phyloP scores from a whole-genome alignment of 2,797 vertebrate species.

The Pogoniulus pusillus region DNA sequence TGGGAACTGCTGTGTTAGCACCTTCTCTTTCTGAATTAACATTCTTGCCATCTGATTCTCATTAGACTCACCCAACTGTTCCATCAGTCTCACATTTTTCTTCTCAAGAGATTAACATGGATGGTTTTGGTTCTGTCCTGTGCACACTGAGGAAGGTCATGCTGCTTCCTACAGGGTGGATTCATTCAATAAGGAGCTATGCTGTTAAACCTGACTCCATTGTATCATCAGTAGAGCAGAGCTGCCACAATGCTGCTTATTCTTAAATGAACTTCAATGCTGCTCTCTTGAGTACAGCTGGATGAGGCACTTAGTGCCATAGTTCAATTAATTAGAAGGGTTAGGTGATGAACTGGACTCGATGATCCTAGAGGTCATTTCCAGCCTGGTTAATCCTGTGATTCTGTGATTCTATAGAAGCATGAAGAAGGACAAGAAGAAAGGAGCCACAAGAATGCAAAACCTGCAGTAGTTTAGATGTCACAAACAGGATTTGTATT shows the following conservation, averaged over 20 bases:
- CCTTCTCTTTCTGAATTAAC: slow-evolving; percentile 36
- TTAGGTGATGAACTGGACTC: too few relatives aligned
- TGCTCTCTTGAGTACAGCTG: slow-evolving; percentile 8
- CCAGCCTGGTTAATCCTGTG: too few relatives aligned
- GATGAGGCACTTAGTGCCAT: too few relatives aligned
- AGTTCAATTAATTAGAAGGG: too few relatives aligned
- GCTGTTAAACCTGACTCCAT: slow-evolving; percentile 20
- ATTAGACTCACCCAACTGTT: slow-evolving; percentile 46
- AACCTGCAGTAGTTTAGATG: background rate
- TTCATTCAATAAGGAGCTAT: slow-evolving; percentile 48
- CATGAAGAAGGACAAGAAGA: background rate
- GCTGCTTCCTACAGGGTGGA: slow-evolving; percentile 28
- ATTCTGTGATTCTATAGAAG: background rate
- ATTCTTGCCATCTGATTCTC: slow-evolving; percentile 52
- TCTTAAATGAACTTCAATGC: slow-evolving; percentile 6
- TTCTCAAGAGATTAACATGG: slow-evolving; percentile 31
- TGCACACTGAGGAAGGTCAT: slow-evolving; percentile 29
- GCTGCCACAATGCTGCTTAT: slow-evolving; percentile 1
- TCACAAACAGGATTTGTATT: background rate
- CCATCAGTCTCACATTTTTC: slow-evolving; percentile 35
- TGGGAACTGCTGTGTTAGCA: background rate
- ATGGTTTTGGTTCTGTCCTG: slow-evolving; percentile 8
- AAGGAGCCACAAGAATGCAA: background rate
- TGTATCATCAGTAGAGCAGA: slow-evolving; percentile 9
- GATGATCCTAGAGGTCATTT: too few relatives aligned